Evolutionary conservation across 1,140 invertebrate genomes (phyloP).

Genomic region (Leptinotarsa lineolata): DNA sequence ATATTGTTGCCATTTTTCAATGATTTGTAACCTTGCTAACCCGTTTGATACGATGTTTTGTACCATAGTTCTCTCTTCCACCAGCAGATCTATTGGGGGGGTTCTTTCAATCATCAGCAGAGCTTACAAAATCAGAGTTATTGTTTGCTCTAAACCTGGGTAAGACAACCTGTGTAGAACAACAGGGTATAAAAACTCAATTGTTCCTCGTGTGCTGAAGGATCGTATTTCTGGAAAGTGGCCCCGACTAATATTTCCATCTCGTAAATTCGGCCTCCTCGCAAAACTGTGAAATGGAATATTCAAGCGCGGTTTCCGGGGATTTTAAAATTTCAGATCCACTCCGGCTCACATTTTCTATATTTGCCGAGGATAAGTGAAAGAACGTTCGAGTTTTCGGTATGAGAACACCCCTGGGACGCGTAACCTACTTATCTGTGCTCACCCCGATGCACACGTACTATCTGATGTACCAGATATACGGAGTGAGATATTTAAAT

Average conservation of each 20-base stretch:
- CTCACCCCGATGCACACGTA: conserved; percentile 7
- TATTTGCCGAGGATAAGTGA: conserved; percentile 41
- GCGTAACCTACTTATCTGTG: conserved; percentile 42
- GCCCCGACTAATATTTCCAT: conserved; percentile 33
- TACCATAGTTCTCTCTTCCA: too few relatives aligned
- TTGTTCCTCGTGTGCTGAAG: neutral
- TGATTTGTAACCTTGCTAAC: too few relatives aligned
- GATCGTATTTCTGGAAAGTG: neutral
- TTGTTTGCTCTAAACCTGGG: too few relatives aligned
- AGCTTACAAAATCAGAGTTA: too few relatives aligned
- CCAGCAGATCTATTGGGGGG: too few relatives aligned
- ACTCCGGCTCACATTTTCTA: conserved; percentile 40
- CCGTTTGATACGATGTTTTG: too few relatives aligned
- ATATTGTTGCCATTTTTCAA: too few relatives aligned
- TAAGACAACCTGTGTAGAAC: too few relatives aligned
- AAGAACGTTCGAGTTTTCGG: conserved; percentile 43
- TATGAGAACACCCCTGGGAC: conserved; percentile 37
- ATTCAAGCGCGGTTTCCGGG: conserved; percentile 40
- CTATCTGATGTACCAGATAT: too few relatives aligned
- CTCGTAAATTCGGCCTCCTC: conserved; percentile 7
- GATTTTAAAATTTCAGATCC: conserved; percentile 45
- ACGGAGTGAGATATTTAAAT: too few relatives aligned
- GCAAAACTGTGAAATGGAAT: conserved; percentile 38
- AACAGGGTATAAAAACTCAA: too few relatives aligned
- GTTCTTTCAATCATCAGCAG: too few relatives aligned